Evolutionary conservation across 2,113 vertebrate species (phyloP).

Genomic region (Corythaeola cristata): DNA sequence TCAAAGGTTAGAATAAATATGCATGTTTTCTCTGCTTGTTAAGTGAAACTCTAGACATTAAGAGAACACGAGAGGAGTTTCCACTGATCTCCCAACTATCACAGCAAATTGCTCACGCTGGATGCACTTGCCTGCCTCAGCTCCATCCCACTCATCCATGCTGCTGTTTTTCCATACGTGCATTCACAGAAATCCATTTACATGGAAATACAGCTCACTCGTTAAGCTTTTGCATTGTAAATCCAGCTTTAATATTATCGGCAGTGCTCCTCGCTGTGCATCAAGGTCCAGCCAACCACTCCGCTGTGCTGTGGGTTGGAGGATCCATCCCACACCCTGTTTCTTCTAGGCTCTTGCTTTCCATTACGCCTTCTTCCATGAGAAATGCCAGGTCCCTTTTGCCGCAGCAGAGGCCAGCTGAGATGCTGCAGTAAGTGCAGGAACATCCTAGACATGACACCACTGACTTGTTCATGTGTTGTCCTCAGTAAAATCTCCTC

Average conservation of each 20-base stretch:
- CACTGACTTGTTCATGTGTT: neutral
- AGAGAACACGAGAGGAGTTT: neutral
- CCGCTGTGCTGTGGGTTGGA: neutral
- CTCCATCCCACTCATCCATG: neutral
- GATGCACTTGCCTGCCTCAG: neutral
- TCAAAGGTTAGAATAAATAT: neutral
- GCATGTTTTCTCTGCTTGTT: neutral
- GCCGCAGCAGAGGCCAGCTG: neutral
- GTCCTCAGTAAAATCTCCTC: neutral
- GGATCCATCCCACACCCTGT: accelerated
- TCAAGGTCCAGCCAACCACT: neutral
- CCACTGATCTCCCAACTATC: neutral
- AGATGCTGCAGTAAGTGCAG: neutral
- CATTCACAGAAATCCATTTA: neutral
- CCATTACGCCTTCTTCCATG: neutral
- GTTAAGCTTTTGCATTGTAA: neutral
- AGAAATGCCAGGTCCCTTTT: neutral
- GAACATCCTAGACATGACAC: neutral
- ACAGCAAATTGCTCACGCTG: neutral
- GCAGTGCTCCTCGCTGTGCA: neutral
- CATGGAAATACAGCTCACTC: neutral
- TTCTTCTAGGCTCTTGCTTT: neutral
- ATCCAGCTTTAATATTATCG: neutral
- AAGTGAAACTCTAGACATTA: neutral
- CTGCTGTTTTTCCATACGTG: neutral